These are phyloP conservation scores for Centropristis striata DNA, from an alignment of 2,113 vertebrate species.

Conservation along the genomic window DNA sequence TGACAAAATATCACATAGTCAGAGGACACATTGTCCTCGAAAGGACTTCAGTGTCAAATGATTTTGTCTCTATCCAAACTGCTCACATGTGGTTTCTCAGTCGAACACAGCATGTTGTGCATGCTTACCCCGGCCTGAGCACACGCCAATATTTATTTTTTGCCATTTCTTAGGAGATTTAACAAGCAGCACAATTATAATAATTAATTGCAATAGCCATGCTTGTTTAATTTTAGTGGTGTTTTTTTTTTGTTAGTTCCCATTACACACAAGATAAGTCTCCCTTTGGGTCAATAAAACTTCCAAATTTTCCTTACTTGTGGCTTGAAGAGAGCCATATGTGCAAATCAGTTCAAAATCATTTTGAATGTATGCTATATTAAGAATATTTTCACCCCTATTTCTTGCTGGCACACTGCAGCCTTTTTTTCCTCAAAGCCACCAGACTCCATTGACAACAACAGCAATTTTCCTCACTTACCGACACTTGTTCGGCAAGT, in stretches of 20 bases:
- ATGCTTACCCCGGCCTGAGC: not conserved
- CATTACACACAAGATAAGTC: not conserved
- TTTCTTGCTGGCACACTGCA: too few relatives aligned
- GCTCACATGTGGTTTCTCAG: not conserved
- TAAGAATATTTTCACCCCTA: too few relatives aligned
- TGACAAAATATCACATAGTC: not conserved
- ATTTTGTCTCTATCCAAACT: not conserved
- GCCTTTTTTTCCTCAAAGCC: too few relatives aligned
- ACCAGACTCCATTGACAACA: too few relatives aligned
- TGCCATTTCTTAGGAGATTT: not conserved
- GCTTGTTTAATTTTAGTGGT: not conserved
- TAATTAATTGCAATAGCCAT: not conserved
- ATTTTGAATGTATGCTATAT: too few relatives aligned
- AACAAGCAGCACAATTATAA: not conserved
- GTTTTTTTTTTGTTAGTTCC: not conserved
- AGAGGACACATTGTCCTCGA: not conserved
- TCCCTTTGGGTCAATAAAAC: slow-evolving; percentile 9
- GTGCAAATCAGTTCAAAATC: too few relatives aligned
- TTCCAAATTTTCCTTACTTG: slow-evolving; percentile 17
- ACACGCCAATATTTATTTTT: not conserved
- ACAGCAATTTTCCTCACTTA: too few relatives aligned
- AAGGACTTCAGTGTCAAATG: not conserved
- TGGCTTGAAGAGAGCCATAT: too few relatives aligned
- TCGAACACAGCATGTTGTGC: not conserved
- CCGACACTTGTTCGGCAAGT: too few relatives aligned